Evolutionary conservation across 2,113 vertebrate species (phyloP).

Genomic region (Nycticorax nycticorax): DNA sequence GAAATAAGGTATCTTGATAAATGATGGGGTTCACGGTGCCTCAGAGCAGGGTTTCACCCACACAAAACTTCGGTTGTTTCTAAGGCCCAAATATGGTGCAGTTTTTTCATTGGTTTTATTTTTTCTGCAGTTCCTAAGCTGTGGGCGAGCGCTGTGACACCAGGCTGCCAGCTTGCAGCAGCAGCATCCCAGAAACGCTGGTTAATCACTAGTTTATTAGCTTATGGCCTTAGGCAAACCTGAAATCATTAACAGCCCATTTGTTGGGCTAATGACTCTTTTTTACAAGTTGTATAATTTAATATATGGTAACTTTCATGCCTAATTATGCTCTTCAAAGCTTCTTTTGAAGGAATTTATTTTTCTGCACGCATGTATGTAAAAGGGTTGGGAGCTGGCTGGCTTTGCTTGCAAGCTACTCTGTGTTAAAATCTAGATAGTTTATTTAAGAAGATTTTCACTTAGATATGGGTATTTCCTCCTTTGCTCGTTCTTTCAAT

Average conservation of each 20-base stretch:
- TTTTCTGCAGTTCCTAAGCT: neutral
- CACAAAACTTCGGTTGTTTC: neutral
- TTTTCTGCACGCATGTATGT: neutral
- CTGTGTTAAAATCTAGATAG: neutral
- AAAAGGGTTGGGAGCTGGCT: neutral
- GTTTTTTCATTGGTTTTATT: neutral
- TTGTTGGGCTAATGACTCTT: slow-evolving; percentile 61
- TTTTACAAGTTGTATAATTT: slow-evolving; percentile 59
- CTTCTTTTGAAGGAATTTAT: slow-evolving; percentile 43
- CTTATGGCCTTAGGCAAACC: slow-evolving; percentile 38
- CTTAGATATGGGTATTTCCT: neutral
- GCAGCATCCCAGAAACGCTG: slow-evolving; percentile 35
- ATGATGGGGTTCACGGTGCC: fast-evolving
- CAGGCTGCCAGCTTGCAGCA: neutral
- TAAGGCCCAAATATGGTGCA: fast-evolving
- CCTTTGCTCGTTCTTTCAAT: neutral
- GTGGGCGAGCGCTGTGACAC: neutral
- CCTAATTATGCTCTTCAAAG: slow-evolving; percentile 59
- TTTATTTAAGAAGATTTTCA: slow-evolving; percentile 20
- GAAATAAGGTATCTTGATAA: neutral
- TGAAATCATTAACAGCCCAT: slow-evolving; percentile 56
- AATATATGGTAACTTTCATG: slow-evolving; percentile 54
- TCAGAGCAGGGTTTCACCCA: neutral
- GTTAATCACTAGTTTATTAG: slow-evolving; percentile 41
- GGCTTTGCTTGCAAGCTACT: neutral